Percentiles rank a stretch among this genome's conserved stretches.
phyloP scores from a whole-genome alignment of 2,888 invertebrate species.

The Chloroclysta siterata region DNA sequence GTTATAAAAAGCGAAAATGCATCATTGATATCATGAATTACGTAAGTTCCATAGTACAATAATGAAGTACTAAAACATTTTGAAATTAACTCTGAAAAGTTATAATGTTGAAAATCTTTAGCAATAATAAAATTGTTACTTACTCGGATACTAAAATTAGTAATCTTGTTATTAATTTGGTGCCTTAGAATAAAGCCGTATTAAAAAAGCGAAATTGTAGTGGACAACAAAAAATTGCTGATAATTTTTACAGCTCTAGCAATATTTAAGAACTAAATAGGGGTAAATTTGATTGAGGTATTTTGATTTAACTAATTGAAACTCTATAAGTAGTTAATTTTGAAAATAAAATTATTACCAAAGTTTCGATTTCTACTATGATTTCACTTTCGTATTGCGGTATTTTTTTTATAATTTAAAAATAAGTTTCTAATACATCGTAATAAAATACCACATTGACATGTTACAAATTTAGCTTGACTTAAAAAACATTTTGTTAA shows the following conservation, averaged over 20 bases:
- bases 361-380: neutral
- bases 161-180: slow-evolving; percentile 28
- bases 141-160: slow-evolving; percentile 9
- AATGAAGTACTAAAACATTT: slow-evolving; percentile 26
- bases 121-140: slow-evolving; percentile 31
- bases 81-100: slow-evolving; percentile 27
- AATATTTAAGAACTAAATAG: too few relatives aligned
- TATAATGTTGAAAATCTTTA: slow-evolving; percentile 30
- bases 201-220: too few relatives aligned
- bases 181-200: slow-evolving; percentile 21
- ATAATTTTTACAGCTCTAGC: neutral
- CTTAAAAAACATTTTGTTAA: too few relatives aligned
- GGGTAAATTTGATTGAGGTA: too few relatives aligned
- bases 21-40: slow-evolving; percentile 68
- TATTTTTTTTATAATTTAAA: neutral
- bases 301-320: too few relatives aligned
- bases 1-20: slow-evolving; percentile 76
- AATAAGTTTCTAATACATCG: neutral
- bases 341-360: too few relatives aligned
- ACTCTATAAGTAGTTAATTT: too few relatives aligned
- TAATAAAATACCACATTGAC: neutral
- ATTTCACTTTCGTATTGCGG: neutral
- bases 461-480: too few relatives aligned
- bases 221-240: too few relatives aligned
- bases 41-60: slow-evolving; percentile 27